These are phyloP conservation scores for Hippopotamus amphibius DNA, from an alignment of 2,113 vertebrate species.

Conservation along the genomic window DNA sequence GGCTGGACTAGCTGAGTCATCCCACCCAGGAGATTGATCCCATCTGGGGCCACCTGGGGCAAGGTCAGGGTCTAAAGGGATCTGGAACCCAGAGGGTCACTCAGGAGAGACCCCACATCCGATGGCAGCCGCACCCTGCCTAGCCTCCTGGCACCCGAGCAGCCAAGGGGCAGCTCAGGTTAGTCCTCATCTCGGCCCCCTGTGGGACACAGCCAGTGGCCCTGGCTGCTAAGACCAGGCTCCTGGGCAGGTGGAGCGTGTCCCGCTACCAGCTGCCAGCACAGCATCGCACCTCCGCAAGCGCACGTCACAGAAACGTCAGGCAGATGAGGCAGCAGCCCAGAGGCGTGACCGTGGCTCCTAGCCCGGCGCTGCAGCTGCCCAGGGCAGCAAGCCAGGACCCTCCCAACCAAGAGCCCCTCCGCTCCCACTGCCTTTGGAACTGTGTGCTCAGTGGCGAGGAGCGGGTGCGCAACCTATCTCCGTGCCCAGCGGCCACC, in stretches of 20 bases:
- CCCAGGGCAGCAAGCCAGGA: neutral
- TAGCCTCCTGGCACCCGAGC: rapidly evolving
- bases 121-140: rapidly evolving
- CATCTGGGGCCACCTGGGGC: rapidly evolving
- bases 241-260: rapidly evolving
- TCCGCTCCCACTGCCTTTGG: neutral
- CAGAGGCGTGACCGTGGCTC: neutral
- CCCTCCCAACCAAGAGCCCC: neutral
- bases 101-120: neutral
- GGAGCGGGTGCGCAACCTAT: neutral
- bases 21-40: neutral
- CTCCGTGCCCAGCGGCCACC: neutral
- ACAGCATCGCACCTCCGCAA: rapidly evolving
- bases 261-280: neutral
- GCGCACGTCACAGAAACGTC: neutral
- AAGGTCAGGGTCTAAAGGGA: too few species aligned
- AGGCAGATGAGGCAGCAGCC: neutral
- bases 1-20: neutral
- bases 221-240: neutral
- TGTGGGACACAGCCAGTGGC: rapidly evolving
- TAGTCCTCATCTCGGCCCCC: rapidly evolving
- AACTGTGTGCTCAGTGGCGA: rapidly evolving
- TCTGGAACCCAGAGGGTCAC: neutral
- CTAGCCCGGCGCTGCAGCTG: neutral
- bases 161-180: neutral